A percentile compares a stretch with the other conserved stretches of the same genome.
Evolutionary conservation across 2,888 invertebrate genomes (phyloP).

Genomic region (Aphodius sticticus): DNA sequence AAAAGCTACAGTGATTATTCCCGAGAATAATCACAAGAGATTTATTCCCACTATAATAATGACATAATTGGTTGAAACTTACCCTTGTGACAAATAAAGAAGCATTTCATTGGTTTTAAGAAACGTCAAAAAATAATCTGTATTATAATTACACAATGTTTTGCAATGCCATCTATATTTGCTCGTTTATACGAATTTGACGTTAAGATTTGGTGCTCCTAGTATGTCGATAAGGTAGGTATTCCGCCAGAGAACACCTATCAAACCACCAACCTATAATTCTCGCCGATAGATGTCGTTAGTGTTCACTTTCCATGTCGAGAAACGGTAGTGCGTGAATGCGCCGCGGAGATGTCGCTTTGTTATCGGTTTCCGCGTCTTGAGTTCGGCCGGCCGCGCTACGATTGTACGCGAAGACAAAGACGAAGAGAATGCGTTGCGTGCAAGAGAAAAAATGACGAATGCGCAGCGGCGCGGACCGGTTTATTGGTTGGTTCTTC

Average conservation of each 20-base stretch:
- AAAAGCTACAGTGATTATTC: too few species aligned
- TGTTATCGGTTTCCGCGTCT: conserved; percentile 28
- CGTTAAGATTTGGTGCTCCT: too few species aligned
- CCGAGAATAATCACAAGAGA: too few species aligned
- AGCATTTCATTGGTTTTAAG: too few species aligned
- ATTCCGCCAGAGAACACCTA: background rate
- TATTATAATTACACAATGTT: too few species aligned
- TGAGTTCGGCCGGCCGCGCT: conserved; percentile 44
- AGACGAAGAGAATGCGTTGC: conserved; percentile 49
- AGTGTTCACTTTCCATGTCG: background rate
- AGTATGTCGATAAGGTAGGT: background rate
- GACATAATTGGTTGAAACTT: too few species aligned
- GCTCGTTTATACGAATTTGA: too few species aligned
- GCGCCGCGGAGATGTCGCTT: conserved; percentile 42
- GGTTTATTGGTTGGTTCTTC: conserved; percentile 57
- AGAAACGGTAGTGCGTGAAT: conserved; percentile 5
- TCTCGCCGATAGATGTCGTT: background rate
- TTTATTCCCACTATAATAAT: too few species aligned
- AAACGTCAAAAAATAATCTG: too few species aligned
- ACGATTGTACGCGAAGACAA: conserved; percentile 48
- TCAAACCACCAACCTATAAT: background rate
- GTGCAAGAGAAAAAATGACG: conserved; percentile 55
- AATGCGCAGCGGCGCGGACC: conserved; percentile 54
- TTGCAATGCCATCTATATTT: too few species aligned
- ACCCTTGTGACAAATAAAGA: too few species aligned